phyloP scores from a whole-genome alignment of 53 echinoderm and acorn worm genomes.

The Luidia sarsii region DNA sequence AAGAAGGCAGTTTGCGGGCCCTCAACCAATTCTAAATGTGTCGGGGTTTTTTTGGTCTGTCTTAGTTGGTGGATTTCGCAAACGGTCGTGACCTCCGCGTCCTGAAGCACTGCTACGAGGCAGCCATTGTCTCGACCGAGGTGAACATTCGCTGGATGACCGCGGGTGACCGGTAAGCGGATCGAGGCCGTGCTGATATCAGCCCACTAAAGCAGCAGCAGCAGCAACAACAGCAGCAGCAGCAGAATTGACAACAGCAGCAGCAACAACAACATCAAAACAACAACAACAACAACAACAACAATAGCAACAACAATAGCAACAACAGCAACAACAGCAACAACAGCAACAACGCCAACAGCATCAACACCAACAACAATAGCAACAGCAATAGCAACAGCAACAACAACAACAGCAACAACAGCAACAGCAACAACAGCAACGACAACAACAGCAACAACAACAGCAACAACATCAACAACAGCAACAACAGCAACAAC shows the following conservation, averaged over 20 bases:
- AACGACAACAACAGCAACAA: background rate
- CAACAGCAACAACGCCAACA: no score
- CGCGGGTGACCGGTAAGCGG: constrained; percentile 59
- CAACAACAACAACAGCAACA: background rate
- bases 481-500: background rate
- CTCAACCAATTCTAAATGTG: no score
- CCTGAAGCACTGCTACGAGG: constrained; percentile 57
- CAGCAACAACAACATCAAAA: background rate
- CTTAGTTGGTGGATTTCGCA: constrained; percentile 74
- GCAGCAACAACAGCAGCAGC: no score
- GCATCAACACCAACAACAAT: no score
- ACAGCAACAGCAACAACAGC: background rate
- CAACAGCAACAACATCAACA: background rate
- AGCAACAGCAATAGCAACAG: no score
- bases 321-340: no score
- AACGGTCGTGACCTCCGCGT: constrained; percentile 68
- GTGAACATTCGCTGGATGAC: constrained; percentile 94
- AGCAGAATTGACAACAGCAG: background rate
- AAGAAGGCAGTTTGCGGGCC: no score
- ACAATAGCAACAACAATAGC: background rate
- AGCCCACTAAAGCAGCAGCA: background rate
- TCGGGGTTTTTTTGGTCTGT: no score
- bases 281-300: background rate
- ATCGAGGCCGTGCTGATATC: background rate
- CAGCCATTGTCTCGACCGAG: constrained; percentile 73